Evolutionary conservation across 2,113 vertebrate species (phyloP).

Genomic region (Corvus hawaiiensis): DNA sequence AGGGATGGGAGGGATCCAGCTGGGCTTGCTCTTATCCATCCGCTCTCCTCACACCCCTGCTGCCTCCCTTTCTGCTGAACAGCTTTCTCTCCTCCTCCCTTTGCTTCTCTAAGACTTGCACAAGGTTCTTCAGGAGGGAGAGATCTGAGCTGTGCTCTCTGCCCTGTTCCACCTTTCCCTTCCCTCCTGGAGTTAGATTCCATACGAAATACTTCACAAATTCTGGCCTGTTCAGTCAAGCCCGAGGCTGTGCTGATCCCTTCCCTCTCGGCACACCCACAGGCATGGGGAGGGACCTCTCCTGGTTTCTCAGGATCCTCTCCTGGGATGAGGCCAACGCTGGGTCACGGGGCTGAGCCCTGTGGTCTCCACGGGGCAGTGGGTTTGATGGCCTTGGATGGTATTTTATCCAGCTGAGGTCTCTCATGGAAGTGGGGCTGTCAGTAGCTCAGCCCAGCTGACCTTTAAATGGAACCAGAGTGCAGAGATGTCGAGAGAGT

Average conservation of each 20-base stretch:
- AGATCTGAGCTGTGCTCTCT: neutral
- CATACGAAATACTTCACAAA: neutral
- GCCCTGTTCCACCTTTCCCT: neutral
- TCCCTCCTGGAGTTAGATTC: neutral
- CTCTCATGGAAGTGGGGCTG: neutral
- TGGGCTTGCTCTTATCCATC: neutral
- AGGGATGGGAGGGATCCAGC: neutral
- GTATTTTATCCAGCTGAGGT: slow-evolving; percentile 46
- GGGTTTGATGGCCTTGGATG: neutral
- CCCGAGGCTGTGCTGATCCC: rapidly evolving
- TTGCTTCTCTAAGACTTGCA: neutral
- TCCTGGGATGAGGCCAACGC: neutral
- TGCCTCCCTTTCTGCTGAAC: neutral
- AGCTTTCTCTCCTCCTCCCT: neutral
- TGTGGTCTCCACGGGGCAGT: neutral
- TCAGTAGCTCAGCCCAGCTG: neutral
- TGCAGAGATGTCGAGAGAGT: neutral
- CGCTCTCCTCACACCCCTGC: neutral
- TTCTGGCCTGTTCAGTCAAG: neutral
- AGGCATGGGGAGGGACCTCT: neutral
- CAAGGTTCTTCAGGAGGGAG: neutral
- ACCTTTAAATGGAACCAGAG: slow-evolving; percentile 42
- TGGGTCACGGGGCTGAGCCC: neutral
- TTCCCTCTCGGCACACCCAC: neutral
- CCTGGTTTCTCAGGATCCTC: neutral